These are phyloP conservation scores for Pheucticus melanocephalus DNA, from an alignment of 2,113 vertebrate genomes.

Conservation along the genomic window DNA sequence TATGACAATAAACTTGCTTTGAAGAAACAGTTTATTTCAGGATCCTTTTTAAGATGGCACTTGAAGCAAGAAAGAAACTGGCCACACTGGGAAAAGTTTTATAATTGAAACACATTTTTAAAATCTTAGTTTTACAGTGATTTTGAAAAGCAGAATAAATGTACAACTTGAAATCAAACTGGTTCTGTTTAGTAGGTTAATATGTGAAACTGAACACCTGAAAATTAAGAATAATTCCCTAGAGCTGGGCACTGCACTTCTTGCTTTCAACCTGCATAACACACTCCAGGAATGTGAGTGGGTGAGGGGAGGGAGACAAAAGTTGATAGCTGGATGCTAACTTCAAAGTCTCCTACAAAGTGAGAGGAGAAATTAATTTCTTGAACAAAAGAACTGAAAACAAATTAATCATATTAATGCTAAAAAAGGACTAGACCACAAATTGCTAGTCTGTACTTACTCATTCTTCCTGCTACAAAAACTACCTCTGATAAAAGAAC, in stretches of 20 bases:
- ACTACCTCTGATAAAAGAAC: neutral
- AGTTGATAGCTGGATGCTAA: neutral
- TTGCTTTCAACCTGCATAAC: neutral
- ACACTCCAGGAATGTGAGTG: neutral
- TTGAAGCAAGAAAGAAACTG: neutral
- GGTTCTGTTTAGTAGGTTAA: neutral
- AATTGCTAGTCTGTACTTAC: constrained; percentile 4
- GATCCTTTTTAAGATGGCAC: neutral
- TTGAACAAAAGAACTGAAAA: constrained; percentile 8
- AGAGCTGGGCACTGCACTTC: constrained; percentile 1
- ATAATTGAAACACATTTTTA: neutral
- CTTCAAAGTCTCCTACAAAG: constrained; percentile 29
- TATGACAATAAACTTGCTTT: neutral
- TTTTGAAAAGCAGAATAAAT: neutral
- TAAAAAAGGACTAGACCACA: constrained; percentile 5
- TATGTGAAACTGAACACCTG: neutral
- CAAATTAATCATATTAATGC: constrained; percentile 40
- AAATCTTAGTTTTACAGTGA: neutral
- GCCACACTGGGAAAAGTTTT: neutral
- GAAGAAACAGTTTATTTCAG: neutral
- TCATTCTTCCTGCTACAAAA: neutral
- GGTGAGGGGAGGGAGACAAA: neutral
- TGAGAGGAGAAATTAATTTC: neutral
- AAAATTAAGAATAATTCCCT: neutral
- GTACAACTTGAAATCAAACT: neutral